Percentiles rank a stretch among this genome's conserved stretches.
phyloP scores from a whole-genome alignment of 2,113 vertebrate species.

The Pogona vitticeps region DNA sequence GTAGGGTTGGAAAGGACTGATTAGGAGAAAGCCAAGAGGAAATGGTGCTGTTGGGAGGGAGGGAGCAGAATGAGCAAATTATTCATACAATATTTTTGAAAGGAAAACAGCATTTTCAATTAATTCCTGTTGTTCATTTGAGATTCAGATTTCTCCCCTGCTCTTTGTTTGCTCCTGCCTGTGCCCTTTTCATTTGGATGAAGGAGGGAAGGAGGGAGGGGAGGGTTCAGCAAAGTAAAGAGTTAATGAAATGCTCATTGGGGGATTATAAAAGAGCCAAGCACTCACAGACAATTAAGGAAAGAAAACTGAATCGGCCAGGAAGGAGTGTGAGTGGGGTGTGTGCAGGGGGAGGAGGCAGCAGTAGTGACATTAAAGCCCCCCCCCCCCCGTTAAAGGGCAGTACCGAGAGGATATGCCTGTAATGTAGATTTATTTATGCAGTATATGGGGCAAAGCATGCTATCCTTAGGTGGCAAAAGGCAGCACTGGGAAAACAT shows the following conservation, averaged over 20 bases:
- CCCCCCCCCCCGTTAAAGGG: conserved; percentile 49
- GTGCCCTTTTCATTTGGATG: conserved; percentile 3
- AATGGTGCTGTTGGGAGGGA: not conserved
- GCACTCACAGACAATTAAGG: conserved; percentile 70
- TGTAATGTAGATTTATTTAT: conserved; percentile 19
- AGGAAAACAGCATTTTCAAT: conserved; percentile 15
- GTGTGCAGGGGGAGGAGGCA: conserved; percentile 40
- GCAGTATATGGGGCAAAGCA: not conserved
- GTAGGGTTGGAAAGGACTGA: conserved; percentile 9
- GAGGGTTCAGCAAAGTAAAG: conserved; percentile 60
- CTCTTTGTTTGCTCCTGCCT: conserved; percentile 52
- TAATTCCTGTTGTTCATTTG: conserved; percentile 60
- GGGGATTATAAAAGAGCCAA: conserved; percentile 67
- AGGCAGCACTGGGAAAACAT: not conserved
- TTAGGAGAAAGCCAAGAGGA: conserved; percentile 45
- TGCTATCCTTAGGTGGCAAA: not conserved
- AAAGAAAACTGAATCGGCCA: conserved; percentile 69
- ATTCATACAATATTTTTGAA: not conserved
- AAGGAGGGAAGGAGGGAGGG: conserved; percentile 50
- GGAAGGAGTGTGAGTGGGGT: conserved; percentile 60
- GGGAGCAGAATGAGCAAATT: not conserved
- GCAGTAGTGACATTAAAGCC: conserved; percentile 50
- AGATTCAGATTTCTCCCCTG: conserved; percentile 42
- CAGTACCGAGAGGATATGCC: not conserved
- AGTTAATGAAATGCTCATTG: conserved; percentile 62